These are phyloP conservation scores for Sarcophaga peregrina DNA, from an alignment of 1,140 invertebrate species.

Conservation along the genomic window DNA sequence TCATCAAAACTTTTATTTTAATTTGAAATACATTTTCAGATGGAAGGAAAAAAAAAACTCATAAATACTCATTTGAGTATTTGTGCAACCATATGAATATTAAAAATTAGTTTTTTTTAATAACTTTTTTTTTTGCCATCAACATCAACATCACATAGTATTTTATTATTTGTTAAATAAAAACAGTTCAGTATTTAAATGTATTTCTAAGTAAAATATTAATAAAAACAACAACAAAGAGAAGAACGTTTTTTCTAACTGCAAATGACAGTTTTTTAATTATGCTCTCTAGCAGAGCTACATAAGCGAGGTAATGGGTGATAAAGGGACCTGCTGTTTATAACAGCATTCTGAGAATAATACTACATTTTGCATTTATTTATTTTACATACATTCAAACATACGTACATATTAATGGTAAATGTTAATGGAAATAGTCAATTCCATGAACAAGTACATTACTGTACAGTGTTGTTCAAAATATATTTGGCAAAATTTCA, in stretches of 20 bases:
- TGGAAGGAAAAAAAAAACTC: too few relatives aligned
- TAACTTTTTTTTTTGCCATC: neutral
- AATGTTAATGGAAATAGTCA: too few relatives aligned
- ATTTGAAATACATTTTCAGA: too few relatives aligned
- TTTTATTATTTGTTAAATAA: neutral
- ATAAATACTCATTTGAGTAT: neutral
- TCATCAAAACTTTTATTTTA: too few relatives aligned
- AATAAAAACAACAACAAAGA: neutral
- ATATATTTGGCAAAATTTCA: too few relatives aligned
- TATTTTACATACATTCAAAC: too few relatives aligned
- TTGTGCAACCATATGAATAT: neutral
- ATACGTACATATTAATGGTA: too few relatives aligned
- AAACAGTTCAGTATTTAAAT: neutral
- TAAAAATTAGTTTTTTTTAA: neutral
- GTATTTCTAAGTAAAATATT: neutral
- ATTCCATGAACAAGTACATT: too few relatives aligned
- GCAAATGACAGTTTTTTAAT: slow-evolving; percentile 10
- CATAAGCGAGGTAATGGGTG: neutral
- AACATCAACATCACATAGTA: neutral
- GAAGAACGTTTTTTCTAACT: neutral
- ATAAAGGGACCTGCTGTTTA: too few relatives aligned
- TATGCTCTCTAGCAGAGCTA: neutral
- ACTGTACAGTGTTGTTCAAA: too few relatives aligned
- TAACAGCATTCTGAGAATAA: too few relatives aligned
- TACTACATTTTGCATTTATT: too few relatives aligned